Base-by-base conservation (phyloP, 2,797 vertebrate genomes). In the Cirrhinus mrigala region DNA sequence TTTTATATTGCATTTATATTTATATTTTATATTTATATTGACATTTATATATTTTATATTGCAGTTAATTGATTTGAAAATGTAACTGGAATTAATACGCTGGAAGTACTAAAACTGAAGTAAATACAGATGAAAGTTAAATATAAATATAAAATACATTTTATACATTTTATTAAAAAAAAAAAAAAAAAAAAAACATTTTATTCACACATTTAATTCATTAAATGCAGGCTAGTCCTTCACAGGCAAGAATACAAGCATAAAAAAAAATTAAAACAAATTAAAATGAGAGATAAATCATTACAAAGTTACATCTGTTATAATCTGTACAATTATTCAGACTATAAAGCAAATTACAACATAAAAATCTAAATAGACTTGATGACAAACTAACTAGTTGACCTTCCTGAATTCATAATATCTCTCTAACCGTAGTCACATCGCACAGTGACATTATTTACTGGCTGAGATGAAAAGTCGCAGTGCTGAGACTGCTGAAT, bases 401-500 rank as follows among this genome's bases (percentile, higher is more conserved):
- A 69, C 22, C 33, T 10, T 40, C 66, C 20, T 40, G 22, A 40
- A 77, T 77, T 18, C 4, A 52, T 44, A 48, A 40, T 40, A 56
- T 83, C 40, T 37, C 18, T 71, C 20, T 58, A 83, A 62, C 56
- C 12, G 3, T 40, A 85, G 44, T 24, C 62, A 16, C 76, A 14
- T 69, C 44, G 79, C 74, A 83, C 86, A 82, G 71, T n/a, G 52
- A 52, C 76, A 58, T 74, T 79, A 69, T 88, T 82, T 84, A 60
- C 85, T 79, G 81, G 68, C 85, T 76, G 74, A 62, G 60, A 80
- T 86, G 78, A 73, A 75, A 81, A 80, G 87, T 87, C 79, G 68
- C 79, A 78, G 82, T 71, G 37, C 56, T 52, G 29, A 83, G 84
- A 44, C 87, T 89, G 81, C 87, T 87, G 87, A 81, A 87, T 64